These are phyloP conservation scores for Spisula subtruncata DNA, from an alignment of 2,888 invertebrate genomes.

Conservation along the genomic window DNA sequence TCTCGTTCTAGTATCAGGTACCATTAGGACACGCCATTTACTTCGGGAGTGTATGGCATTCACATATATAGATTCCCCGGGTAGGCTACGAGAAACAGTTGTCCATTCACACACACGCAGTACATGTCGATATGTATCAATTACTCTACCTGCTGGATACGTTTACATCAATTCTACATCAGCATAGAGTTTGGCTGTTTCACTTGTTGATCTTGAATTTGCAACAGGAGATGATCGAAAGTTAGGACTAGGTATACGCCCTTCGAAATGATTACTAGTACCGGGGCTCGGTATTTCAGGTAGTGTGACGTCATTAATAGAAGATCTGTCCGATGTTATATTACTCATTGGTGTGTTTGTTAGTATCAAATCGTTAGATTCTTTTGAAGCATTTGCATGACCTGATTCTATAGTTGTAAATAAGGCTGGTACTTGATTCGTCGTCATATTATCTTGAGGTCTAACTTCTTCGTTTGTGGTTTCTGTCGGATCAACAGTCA, in stretches of 20 bases:
- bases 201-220: neutral
- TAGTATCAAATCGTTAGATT: slow-evolving; percentile 52
- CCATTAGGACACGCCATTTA: no score
- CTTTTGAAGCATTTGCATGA: slow-evolving; percentile 50
- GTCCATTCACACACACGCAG: no score
- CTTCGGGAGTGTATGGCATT: no score
- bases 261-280: neutral
- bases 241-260: neutral
- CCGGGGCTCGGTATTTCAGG: slow-evolving; percentile 29
- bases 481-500: neutral
- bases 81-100: no score
- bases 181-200: neutral
- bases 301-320: slow-evolving; percentile 35
- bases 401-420: slow-evolving; percentile 46
- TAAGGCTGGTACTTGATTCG: neutral
- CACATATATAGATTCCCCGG: no score
- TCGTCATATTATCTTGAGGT: neutral
- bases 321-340: neutral
- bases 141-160: no score
- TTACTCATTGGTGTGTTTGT: slow-evolving; percentile 46
- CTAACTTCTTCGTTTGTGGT: neutral
- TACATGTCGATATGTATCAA: no score
- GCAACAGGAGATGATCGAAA: slow-evolving; percentile 27
- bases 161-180: neutral
- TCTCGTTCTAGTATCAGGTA: no score